phyloP scores from a whole-genome alignment of 2,113 vertebrate species.

The Neodon shergylaensis region DNA sequence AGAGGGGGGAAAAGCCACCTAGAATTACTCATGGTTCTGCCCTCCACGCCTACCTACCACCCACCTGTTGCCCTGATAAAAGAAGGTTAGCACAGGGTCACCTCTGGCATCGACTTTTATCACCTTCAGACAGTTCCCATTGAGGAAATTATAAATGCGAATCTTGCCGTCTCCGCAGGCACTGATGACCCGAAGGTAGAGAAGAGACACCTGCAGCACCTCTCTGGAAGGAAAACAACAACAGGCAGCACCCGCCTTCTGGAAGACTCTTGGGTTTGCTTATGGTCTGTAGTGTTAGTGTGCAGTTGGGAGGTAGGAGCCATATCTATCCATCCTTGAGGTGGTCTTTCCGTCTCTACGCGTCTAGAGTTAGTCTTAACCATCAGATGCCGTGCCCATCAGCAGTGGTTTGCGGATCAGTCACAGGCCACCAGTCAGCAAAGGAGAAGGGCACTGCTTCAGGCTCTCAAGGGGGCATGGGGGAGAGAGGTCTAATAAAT shows the following conservation, averaged over 20 bases:
- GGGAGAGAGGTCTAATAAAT: neutral
- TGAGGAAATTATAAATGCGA: conserved; percentile 92
- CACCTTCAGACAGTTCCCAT: conserved; percentile 89
- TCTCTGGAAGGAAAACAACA: conserved; percentile 84
- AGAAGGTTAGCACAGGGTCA: conserved; percentile 87
- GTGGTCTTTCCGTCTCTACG: neutral
- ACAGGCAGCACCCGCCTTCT: neutral
- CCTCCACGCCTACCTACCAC: conserved; percentile 63
- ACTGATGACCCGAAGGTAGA: conserved; percentile 91
- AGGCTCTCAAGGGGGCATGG: neutral
- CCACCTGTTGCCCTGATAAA: conserved; percentile 87
- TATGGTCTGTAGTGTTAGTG: neutral
- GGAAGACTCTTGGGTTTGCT: neutral
- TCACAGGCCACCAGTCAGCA: neutral
- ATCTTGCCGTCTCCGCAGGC: conserved; percentile 94
- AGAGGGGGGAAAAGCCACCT: neutral
- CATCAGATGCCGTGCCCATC: neutral
- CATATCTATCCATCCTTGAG: neutral
- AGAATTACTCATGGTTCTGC: neutral
- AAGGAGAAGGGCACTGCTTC: neutral
- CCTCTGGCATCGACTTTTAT: conserved; percentile 84
- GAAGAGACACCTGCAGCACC: conserved; percentile 88
- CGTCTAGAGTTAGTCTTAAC: neutral
- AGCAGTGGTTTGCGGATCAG: neutral
- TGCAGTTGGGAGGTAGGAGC: neutral